Percentiles rank a stretch among this genome's conserved stretches.
These are phyloP conservation scores for Sericinus montela DNA, from an alignment of 2,888 invertebrate species.

Conservation along the genomic window DNA sequence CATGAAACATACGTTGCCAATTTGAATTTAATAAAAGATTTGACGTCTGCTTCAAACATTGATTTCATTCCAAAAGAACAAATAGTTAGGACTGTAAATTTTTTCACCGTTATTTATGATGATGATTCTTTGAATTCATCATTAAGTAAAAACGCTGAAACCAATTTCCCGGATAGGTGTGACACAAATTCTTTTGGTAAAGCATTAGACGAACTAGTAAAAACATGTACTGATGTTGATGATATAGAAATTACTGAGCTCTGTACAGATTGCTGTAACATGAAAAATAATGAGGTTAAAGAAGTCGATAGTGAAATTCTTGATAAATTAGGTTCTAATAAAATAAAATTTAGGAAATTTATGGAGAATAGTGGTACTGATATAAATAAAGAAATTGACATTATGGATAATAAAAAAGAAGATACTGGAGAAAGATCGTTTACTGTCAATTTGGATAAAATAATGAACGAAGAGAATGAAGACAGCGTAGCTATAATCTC, in stretches of 20 bases:
- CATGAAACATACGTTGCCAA: slow-evolving; percentile 32
- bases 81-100: slow-evolving; percentile 49
- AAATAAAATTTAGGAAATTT: slow-evolving; percentile 38
- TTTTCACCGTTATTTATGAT: slow-evolving; percentile 58
- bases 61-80: slow-evolving; percentile 38
- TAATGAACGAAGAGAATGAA: slow-evolving; percentile 37
- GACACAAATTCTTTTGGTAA: slow-evolving; percentile 20
- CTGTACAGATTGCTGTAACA: slow-evolving; percentile 50
- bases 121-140: slow-evolving; percentile 22
- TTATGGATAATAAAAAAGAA: slow-evolving; percentile 24
- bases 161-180: not conserved
- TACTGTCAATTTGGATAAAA: slow-evolving; percentile 40
- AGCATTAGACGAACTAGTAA: slow-evolving; percentile 23
- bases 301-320: slow-evolving; percentile 21
- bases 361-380: slow-evolving; percentile 38
- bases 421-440: slow-evolving; percentile 28
- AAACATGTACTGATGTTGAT: slow-evolving; percentile 23
- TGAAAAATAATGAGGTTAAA: slow-evolving; percentile 23
- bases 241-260: slow-evolving; percentile 29
- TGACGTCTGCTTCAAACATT: slow-evolving; percentile 48
- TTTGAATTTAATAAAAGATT: slow-evolving; percentile 50
- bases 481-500: slow-evolving; percentile 35
- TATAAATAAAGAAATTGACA: slow-evolving; percentile 19
- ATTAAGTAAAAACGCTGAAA: not conserved
- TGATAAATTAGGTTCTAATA: slow-evolving; percentile 25